phyloP scores from a whole-genome alignment of 2,113 vertebrate species.

The Syngnathus scovelli region DNA sequence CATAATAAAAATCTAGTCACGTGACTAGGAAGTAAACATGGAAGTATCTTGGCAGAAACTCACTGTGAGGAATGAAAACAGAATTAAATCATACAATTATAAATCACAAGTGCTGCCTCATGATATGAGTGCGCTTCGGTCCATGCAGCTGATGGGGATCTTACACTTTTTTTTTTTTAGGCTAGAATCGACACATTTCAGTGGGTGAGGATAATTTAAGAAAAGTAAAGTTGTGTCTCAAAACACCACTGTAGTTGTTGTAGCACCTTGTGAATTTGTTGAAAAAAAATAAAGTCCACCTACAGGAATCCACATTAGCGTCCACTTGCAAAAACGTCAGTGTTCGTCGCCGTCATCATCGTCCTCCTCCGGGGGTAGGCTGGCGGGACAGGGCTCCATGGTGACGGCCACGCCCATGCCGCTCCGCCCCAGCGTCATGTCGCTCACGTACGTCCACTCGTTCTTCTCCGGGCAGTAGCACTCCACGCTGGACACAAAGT shows the following conservation, averaged over 20 bases:
- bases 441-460: constrained; percentile 65
- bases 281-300: not conserved
- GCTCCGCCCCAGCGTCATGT: constrained; percentile 71
- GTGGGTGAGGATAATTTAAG: not conserved
- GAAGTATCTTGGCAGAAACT: constrained; percentile 22
- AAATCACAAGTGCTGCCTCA: not conserved
- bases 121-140: not conserved
- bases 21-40: not conserved
- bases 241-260: not conserved
- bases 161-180: no score
- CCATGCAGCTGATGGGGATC: no score
- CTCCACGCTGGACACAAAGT: constrained; percentile 75
- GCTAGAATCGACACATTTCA: no score
- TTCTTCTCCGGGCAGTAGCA: constrained; percentile 69
- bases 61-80: constrained; percentile 5
- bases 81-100: not conserved
- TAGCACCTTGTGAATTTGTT: constrained; percentile 27
- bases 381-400: constrained; percentile 79
- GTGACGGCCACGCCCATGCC: constrained; percentile 78
- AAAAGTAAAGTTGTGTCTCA: not conserved
- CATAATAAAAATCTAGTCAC: not conserved
- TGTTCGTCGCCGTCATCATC: constrained; percentile 30
- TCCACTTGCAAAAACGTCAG: constrained; percentile 9
- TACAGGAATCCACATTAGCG: not conserved
- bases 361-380: constrained; percentile 57